Base-by-base conservation (phyloP, 2,888 invertebrate genomes). In the Adelphocoris suturalis region DNA sequence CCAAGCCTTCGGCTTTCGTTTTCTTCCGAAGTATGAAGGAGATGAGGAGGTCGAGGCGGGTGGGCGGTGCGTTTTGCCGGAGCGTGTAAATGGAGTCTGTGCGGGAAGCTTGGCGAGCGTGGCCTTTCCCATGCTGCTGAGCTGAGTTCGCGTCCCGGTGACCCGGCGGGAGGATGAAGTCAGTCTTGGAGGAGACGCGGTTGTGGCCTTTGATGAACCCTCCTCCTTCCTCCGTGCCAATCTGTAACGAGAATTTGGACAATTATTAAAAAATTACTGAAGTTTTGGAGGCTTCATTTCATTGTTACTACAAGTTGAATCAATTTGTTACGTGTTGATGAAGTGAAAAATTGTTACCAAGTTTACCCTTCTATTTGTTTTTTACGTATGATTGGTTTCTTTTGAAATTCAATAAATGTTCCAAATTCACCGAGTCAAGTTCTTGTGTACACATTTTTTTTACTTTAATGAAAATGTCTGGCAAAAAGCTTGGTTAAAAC, bases 61-160 rank as follows among this genome's bases (percentile, higher is more conserved):
- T 95, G 16, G 96, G 95, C 0, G 95, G 96, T 23, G 96, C 96
- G 89, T 95, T 95, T 75, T 97, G 96, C 91, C 97, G 95, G 92
- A 98, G 94, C 2, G 98, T 98, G 94, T 98, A 98, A 91, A 98
- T 97, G 89, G 97, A 97, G 93, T 98, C 98, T 12, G 97, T 97
- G 92, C 97, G 95, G 16, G 97, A 97, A 0, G 97, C 97, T 93
- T 97, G 97, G n/a, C 97, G 95, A 7, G 97, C 97, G 93, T 97
- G 97, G 2, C 96, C 96, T 94, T 19, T 94, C 94, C 57, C 93
- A 47, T 86, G 75, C 47, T 84, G 76, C 76, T 90, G 86, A 13
- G 75, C 78, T 14, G 94, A 93, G 52, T 94, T 94, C 7, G 23
- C 88, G 91, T 97, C 97, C 92, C 97, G 96, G 93, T 98, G 97